Base-by-base conservation (phyloP, 2,113 vertebrate species). In the Oceanites oceanicus region DNA sequence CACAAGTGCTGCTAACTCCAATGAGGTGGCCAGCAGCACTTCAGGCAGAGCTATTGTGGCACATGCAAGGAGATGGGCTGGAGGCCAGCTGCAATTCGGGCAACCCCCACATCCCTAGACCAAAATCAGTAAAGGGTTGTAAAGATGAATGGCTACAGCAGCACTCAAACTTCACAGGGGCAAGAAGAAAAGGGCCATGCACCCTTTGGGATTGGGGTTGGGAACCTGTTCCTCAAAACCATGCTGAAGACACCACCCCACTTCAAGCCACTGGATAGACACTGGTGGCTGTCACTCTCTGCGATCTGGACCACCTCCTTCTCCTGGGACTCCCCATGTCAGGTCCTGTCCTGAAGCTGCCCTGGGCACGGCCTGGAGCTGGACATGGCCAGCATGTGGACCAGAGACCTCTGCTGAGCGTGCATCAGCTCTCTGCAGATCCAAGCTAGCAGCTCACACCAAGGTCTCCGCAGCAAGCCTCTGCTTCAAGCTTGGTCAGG, bases 261-360 rank as follows among this genome's bases (percentile, higher is more conserved):
- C 21, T n/a, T 67, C 32, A 59, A 61, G 30, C 8, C 20, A 44
- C 36, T 30, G 14, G 19, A 21, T 4, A 58, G 47, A 40, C 7
- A 14, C 12, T 61, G 40, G 6, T 3, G 1, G 15, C 70, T 78
- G 19, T 34, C 61, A 23, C 8, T 55, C 38, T 34, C 12, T 2
- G 3, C 0, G 0, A 10, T 32, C 15, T n/a, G 22, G 8, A 65
- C 32, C 29, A 58, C 4, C 30, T 73, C 49, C 34, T 71, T 61
- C 61, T 81, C 30, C 77, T 55, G 16, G 14, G 25, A 36, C 3
- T n/a, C 18, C 22, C 1, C 3, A 4, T 6, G 13, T 13, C 52
- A 82, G 23, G 23, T 68, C 23, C 47, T 63, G 17, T 47, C 47
- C 81, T 53, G 34, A 50, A 89, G 42, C 19, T 89, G 36, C 49